Base-by-base conservation (phyloP, 1,140 invertebrate genomes). In the Trichonephila clavata region DNA sequence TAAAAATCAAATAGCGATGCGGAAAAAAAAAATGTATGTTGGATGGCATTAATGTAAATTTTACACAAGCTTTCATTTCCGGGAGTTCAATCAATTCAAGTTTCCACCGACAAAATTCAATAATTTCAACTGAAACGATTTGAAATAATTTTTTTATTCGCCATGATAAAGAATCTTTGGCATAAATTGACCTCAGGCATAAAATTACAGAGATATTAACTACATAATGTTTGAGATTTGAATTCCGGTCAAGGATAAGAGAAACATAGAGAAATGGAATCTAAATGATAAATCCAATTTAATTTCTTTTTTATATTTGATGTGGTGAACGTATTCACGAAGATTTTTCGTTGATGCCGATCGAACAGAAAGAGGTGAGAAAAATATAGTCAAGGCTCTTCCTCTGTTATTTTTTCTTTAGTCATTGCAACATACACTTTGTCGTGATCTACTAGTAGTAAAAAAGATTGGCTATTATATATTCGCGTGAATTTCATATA, bases 361-460 rank as follows among this genome's bases (percentile, higher is more conserved):
- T 77, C 71, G 71, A 77, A 77, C 71, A 27, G 32, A 77, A 77
- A 39, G 71, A 77, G 71, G 71, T 77, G 71, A 77, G 71, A 77
- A 77, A 77, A 77, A 77, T 77, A 77, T 77, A 77, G 71, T 77
- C 71, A 77, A 77, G 71, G 71, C 71, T 77, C 71, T 77, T 77
- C 71, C 71, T 77, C 18, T 39, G 14, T 77, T 77, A 39, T 77
- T 77, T 77, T n/a, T 77, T 77, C 71, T 77, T 77, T 32, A 77
- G 20, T 27, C 32, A 77, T 77, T 77, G 71, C 71, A 77, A 77
- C 71, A 77, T 14, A 20, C 16, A 20, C 21, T 63, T 21, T 16
- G 4, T 77, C 71, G 71, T 77, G 71, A 77, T 77, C 71, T 6
- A 77, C 71, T 16, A 77, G 71, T 77, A 32, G 71, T 27, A 77